Conservation (phyloP, 1,140 invertebrate species). For the Drosophila orosa region DNA sequence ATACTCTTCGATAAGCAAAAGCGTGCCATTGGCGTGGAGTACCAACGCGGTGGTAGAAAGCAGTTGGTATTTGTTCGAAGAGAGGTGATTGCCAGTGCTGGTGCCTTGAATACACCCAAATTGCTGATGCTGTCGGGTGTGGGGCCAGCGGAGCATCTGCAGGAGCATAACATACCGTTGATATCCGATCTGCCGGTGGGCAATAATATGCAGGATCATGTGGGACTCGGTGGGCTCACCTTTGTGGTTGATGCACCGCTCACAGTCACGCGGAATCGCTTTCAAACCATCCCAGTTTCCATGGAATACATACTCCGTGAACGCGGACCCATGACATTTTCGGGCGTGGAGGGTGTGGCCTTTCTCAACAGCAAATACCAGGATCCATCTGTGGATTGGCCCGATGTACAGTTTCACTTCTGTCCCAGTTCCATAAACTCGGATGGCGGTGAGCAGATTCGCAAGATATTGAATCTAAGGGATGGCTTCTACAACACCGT, state of each 20-base stretch:
- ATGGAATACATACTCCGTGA: slow-evolving; percentile 93
- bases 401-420: slow-evolving; percentile 95
- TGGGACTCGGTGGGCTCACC: slow-evolving; percentile 92
- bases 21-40: slow-evolving; percentile 91
- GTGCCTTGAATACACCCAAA: slow-evolving; percentile 92
- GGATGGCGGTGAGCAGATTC: slow-evolving; percentile 90
- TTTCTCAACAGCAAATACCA: slow-evolving; percentile 94
- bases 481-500: slow-evolving; percentile 93
- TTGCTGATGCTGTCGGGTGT: slow-evolving; percentile 96
- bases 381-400: slow-evolving; percentile 89
- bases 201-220: slow-evolving; percentile 90
- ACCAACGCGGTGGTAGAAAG: slow-evolving; percentile 87
- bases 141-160: slow-evolving; percentile 91
- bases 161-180: slow-evolving; percentile 90
- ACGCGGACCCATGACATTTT: slow-evolving; percentile 91
- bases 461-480: slow-evolving; percentile 90
- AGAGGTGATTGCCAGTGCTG: slow-evolving; percentile 92
- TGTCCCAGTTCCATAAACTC: slow-evolving; percentile 92
- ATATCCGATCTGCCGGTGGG: slow-evolving; percentile 91
- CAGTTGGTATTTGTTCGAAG: slow-evolving; percentile 88
- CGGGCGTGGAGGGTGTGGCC: slow-evolving; percentile 92
- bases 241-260: slow-evolving; percentile 92
- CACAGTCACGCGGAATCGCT: slow-evolving; percentile 90
- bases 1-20: slow-evolving; percentile 89
- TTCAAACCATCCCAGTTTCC: slow-evolving; percentile 90